A percentile compares a stretch with the other conserved stretches of the same genome.
Conservation (phyloP, 2,888 invertebrate genomes). For the Deilephila elpenor region DNA sequence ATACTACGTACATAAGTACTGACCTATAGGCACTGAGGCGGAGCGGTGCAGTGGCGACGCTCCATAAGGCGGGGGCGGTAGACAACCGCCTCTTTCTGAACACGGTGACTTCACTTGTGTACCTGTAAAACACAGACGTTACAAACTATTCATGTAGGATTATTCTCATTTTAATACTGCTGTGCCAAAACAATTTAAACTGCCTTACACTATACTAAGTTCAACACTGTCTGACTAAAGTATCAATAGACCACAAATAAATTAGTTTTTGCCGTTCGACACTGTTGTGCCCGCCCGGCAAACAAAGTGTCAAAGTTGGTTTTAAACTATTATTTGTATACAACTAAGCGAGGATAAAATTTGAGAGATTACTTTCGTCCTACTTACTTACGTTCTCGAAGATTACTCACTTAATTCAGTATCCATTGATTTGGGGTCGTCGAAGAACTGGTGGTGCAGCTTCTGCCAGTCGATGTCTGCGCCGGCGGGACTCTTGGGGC, state of each 20-base stretch:
- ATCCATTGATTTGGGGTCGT: conserved; percentile 87
- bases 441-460: conserved; percentile 94
- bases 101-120: conserved; percentile 83
- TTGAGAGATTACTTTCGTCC: background rate
- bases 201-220: too few species aligned
- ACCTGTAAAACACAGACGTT: conserved; percentile 52
- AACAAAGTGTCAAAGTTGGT: too few species aligned
- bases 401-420: conserved; percentile 71
- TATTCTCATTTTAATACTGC: too few species aligned
- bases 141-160: background rate
- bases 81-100: conserved; percentile 79
- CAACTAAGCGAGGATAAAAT: too few species aligned
- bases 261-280: too few species aligned
- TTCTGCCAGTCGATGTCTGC: conserved; percentile 96
- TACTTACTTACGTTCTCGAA: background rate
- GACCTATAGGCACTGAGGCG: conserved; percentile 83
- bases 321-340: background rate
- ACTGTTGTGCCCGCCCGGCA: too few species aligned
- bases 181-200: too few species aligned
- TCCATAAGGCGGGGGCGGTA: conserved; percentile 82
- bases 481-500: conserved; percentile 72
- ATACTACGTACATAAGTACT: conserved; percentile 32
- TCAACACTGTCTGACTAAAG: too few species aligned
- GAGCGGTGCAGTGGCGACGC: conserved; percentile 81
- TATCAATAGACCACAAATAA: too few species aligned